Base-by-base conservation (phyloP, 2,797 vertebrate species). In the Catharus ustulatus region DNA sequence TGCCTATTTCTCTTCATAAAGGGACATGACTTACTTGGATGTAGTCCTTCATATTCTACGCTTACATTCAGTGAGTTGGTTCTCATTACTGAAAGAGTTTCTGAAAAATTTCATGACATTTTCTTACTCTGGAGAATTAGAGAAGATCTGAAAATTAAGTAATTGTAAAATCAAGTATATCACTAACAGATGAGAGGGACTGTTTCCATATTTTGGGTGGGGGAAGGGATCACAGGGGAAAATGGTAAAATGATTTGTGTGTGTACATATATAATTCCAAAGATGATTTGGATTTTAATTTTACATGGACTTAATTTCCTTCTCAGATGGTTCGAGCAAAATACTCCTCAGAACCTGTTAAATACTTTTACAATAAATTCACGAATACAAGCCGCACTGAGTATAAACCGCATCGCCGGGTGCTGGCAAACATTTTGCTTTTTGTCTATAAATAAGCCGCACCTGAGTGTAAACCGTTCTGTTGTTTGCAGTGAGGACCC, bases 221-320 rank as follows among this genome's bases (percentile, higher is more conserved):
- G 0, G 2, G 11, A 15, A 11, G 29, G 4, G 5, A 15, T 10
- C 6, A 42, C 0, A 0, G 12, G 18, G 7, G 2, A 3, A 61
- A 89, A 68, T 13, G 5, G 3, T 69, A 4, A 61, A 63, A 64
- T 21, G 0, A 5, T 52, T 30, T 3, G 2, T 58, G 18, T 51
- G 7, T 18, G 0, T 42, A 43, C 11, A 52, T 11, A 58, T 30
- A 34, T 5, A 10, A 74, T 73, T 69, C 19, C 27, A 62, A 82
- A 78, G 10, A 26, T 38, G 0, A 38, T 61, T 49, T 71, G 22
- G 29, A 73, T 64, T 91, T 80, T 69, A 76, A 29, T 68, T 95
- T 88, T 81, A 46, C 13, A 13, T 42, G 11, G 22, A 55, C 42
- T 10, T 90, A 52, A 45, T 72, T 71, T 90, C 32, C 5, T 58